A percentile compares a stretch with the other conserved stretches of the same genome.
Conservation (phyloP, 2,888 invertebrate genomes). For the Synergus japonicus region DNA sequence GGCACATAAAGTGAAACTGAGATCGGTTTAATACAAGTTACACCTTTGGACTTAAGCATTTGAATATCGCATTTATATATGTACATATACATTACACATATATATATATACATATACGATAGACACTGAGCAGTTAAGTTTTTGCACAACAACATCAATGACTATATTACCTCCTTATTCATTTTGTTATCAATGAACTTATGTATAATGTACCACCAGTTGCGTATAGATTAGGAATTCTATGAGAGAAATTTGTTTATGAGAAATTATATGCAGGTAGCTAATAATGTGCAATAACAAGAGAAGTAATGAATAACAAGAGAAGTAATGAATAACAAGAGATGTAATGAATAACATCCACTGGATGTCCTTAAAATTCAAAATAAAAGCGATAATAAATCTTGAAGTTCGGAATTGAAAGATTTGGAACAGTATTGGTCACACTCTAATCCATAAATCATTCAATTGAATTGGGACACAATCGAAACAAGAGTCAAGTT, state of each 20-base stretch:
- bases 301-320: too few species aligned
- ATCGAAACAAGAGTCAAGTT: conserved; percentile 12
- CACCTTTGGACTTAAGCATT: not conserved
- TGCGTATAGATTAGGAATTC: not conserved
- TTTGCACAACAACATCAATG: conserved; percentile 27
- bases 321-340: too few species aligned
- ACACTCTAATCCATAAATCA: conserved; percentile 2
- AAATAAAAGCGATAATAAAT: not conserved
- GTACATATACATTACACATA: too few species aligned
- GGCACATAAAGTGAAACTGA: conserved; percentile 22
- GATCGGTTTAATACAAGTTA: conserved; percentile 3
- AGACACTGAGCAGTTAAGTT: not conserved
- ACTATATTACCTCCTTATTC: not conserved
- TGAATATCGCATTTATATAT: not conserved
- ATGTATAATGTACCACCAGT: not conserved
- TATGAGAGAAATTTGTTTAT: too few species aligned
- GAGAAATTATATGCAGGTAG: too few species aligned
- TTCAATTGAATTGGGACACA: conserved; percentile 17
- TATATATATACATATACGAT: not conserved
- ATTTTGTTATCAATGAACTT: conserved; percentile 1
- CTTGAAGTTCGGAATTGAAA: not conserved
- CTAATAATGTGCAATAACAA: too few species aligned
- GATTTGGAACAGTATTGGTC: not conserved
- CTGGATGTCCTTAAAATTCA: too few species aligned
- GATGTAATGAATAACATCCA: too few species aligned